A percentile compares a stretch with the other conserved stretches of the same genome.
Conservation (phyloP, 2,888 invertebrate genomes). For the Athalia rosae region DNA sequence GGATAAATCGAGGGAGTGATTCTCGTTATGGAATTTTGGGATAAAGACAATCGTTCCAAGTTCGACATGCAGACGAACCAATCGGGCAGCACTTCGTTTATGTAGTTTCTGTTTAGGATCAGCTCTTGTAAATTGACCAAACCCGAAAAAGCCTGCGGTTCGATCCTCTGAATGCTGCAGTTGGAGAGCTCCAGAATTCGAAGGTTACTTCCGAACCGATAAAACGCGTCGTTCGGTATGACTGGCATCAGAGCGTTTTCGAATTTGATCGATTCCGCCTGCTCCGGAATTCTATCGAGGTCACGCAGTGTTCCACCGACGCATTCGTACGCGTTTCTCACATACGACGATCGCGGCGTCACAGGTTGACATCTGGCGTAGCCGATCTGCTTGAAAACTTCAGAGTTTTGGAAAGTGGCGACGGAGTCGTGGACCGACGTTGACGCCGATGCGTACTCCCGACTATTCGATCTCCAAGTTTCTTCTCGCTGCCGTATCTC, state of each 20-base stretch:
- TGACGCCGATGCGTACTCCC: background rate
- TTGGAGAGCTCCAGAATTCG: constrained; percentile 58
- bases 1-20: constrained; percentile 60
- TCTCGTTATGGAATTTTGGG: constrained; percentile 59
- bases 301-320: background rate
- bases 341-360: background rate
- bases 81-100: constrained; percentile 53
- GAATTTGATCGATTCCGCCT: constrained; percentile 54
- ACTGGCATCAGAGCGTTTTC: constrained; percentile 56
- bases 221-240: constrained; percentile 55
- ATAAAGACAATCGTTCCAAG: constrained; percentile 56
- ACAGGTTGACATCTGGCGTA: background rate
- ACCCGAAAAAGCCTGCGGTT: constrained; percentile 56
- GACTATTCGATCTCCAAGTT: background rate
- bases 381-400: background rate
- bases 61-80: constrained; percentile 53
- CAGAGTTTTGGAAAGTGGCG: too few species aligned
- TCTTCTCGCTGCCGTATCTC: background rate
- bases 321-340: constrained; percentile 20
- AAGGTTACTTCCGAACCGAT: constrained; percentile 58
- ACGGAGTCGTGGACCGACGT: background rate
- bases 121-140: constrained; percentile 56
- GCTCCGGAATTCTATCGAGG: constrained; percentile 54
- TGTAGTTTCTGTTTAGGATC: constrained; percentile 57
- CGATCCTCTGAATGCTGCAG: constrained; percentile 58